phyloP scores from a whole-genome alignment of 2,113 vertebrate genomes.

The Ranitomeya variabilis region DNA sequence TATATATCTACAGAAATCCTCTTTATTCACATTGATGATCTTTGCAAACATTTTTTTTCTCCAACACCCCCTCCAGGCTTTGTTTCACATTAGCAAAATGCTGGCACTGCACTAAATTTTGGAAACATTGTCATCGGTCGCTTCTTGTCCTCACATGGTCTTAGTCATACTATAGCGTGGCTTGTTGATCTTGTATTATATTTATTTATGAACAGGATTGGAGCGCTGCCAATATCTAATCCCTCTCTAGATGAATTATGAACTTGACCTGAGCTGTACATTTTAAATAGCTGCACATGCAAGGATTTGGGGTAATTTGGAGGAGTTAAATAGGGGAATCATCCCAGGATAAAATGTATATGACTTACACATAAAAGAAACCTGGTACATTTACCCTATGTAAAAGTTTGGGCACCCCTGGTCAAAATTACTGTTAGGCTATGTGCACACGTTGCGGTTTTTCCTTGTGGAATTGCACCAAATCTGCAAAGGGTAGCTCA shows the following conservation, averaged over 20 bases:
- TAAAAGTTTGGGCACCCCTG: no score
- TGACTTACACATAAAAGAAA: no score
- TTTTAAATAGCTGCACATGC: not conserved
- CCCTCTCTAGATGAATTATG: slow-evolving; percentile 13
- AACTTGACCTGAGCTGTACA: not conserved
- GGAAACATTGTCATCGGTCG: not conserved
- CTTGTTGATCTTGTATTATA: slow-evolving; percentile 2
- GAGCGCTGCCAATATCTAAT: slow-evolving; percentile 15
- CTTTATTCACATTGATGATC: not conserved
- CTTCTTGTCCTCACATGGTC: slow-evolving; percentile 22
- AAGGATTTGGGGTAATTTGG: not conserved
- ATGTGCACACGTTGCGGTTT: no score
- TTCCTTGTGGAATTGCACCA: no score
- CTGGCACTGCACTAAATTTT: not conserved
- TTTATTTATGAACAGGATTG: slow-evolving; percentile 12
- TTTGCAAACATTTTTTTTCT: slow-evolving; percentile 4
- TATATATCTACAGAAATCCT: not conserved
- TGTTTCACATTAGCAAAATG: not conserved
- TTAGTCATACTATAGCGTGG: not conserved
- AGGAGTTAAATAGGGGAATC: not conserved
- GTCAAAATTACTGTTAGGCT: no score
- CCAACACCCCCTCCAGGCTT: not conserved
- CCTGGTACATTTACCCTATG: no score
- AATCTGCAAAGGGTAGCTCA: no score
- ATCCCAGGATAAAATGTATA: not conserved